These are phyloP conservation scores for Enteromius paludinosus DNA, from an alignment of 2,797 vertebrate species.

Conservation along the genomic window DNA sequence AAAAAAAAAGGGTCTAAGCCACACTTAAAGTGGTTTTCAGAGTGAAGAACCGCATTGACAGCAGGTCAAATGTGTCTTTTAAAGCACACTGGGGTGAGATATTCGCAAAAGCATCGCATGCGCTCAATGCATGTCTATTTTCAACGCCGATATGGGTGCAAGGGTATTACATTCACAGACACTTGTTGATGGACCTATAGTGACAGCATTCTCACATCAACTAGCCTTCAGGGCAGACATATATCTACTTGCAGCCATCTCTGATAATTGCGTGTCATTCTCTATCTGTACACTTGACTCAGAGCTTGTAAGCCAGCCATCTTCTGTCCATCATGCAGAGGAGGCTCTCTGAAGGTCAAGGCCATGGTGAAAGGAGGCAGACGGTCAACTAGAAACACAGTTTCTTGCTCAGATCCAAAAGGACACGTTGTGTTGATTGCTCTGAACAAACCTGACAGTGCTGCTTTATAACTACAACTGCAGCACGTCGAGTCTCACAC, in stretches of 20 bases:
- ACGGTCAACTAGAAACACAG: not conserved
- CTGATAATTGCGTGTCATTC: constrained; percentile 77
- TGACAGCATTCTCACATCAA: constrained; percentile 73
- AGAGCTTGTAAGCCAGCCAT: constrained; percentile 65
- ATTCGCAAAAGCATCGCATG: not conserved
- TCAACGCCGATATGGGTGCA: not conserved
- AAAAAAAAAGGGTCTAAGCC: not conserved
- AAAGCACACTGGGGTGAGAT: not conserved
- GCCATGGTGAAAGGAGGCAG: not conserved
- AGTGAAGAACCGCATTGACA: not conserved
- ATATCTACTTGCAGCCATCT: constrained; percentile 52
- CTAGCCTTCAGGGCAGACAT: constrained; percentile 67
- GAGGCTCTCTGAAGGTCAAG: constrained; percentile 30
- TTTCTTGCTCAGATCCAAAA: not conserved
- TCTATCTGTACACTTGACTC: constrained; percentile 74
- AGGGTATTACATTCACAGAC: not conserved
- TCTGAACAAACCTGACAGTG: constrained; percentile 21
- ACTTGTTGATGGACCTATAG: constrained; percentile 56
- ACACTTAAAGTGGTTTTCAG: not conserved
- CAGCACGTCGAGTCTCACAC: not conserved
- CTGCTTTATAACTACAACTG: not conserved
- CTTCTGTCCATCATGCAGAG: constrained; percentile 26
- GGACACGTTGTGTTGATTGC: constrained; percentile 1
- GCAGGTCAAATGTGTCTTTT: not conserved
- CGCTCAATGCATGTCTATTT: not conserved